Evolutionary conservation across 2,113 vertebrate species (phyloP).

Genomic region (Rhinolophus sinicus): DNA sequence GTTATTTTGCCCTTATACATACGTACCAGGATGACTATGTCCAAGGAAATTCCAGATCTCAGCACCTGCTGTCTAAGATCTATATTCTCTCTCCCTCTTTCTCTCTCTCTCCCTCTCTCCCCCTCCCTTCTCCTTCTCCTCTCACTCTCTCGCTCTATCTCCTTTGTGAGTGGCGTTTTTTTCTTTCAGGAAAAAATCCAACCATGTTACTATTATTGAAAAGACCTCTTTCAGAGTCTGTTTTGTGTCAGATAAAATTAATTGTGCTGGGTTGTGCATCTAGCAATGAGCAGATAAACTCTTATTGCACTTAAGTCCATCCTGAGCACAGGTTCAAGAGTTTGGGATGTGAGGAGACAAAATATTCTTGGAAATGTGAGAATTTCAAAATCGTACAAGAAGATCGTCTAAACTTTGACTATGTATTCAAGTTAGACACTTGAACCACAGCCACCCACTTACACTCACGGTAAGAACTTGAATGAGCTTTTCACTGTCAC

Average conservation of each 20-base stretch:
- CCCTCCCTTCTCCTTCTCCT: neutral
- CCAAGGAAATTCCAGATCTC: neutral
- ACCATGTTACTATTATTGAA: neutral
- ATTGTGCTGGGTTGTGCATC: neutral
- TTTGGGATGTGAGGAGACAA: neutral
- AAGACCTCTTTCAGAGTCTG: neutral
- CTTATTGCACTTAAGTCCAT: neutral
- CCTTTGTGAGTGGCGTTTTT: neutral
- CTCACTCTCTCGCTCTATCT: neutral
- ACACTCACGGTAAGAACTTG: neutral
- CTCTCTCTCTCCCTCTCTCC: neutral
- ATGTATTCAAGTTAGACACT: neutral
- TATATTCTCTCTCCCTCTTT: neutral
- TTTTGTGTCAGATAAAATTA: neutral
- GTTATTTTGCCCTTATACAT: neutral
- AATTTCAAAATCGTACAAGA: neutral
- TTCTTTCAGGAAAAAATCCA: neutral
- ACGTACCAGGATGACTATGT: neutral
- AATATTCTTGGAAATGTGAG: neutral
- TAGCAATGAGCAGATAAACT: neutral
- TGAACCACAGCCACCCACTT: neutral
- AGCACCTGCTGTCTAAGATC: neutral
- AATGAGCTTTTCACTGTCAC: neutral
- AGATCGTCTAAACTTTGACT: neutral
- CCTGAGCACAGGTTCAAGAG: neutral